Conservation (phyloP, 2,888 invertebrate species). For the Netelia melanura region DNA sequence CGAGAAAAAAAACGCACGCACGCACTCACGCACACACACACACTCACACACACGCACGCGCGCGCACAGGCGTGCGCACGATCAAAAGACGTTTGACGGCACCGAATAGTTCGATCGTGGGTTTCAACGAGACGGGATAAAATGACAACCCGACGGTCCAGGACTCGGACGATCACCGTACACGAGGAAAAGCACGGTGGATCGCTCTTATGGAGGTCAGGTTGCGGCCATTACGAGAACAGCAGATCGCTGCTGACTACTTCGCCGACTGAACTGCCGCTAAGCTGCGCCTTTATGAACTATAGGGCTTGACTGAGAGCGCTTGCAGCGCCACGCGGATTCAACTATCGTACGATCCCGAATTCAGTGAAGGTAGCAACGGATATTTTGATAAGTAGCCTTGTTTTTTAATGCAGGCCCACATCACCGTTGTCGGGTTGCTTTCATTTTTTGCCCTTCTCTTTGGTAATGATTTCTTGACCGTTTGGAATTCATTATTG, state of each 20-base stretch:
- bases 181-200: slow-evolving; percentile 58
- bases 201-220: slow-evolving; percentile 74
- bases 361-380: background rate
- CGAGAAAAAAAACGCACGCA: slow-evolving; percentile 8
- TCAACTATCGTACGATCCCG: background rate
- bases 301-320: background rate
- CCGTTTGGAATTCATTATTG: no score
- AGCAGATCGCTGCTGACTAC: slow-evolving; percentile 39
- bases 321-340: background rate
- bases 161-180: slow-evolving; percentile 53
- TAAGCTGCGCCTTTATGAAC: background rate
- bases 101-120: background rate
- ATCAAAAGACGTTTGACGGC: slow-evolving; percentile 4
- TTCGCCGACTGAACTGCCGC: slow-evolving; percentile 47
- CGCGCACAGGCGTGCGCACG: slow-evolving; percentile 29
- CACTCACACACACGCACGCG: slow-evolving; percentile 8
- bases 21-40: slow-evolving; percentile 13
- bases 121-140: slow-evolving; percentile 8
- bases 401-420: no score
- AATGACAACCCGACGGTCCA: slow-evolving; percentile 32
- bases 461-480: no score
- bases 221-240: slow-evolving; percentile 78
- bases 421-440: no score
- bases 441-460: no score
- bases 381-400: background rate